Percentiles rank a stretch among this genome's conserved stretches.
Evolutionary conservation across 1,140 invertebrate genomes (phyloP).

Genomic region (Hyles vespertilio): DNA sequence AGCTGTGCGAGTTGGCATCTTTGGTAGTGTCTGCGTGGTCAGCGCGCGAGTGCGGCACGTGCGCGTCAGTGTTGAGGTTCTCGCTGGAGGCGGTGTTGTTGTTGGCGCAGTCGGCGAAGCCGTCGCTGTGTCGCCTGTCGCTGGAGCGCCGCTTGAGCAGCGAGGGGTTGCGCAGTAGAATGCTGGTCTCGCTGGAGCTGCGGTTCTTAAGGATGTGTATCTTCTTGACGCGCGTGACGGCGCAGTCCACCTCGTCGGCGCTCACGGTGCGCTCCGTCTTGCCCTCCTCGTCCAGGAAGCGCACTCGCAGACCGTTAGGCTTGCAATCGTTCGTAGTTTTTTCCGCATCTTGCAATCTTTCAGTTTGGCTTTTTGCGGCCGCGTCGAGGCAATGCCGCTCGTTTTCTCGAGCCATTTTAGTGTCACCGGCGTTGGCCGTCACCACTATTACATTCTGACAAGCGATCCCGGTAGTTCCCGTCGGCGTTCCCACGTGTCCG

Average conservation of each 20-base stretch:
- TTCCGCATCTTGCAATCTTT: constrained; percentile 53
- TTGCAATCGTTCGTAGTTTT: constrained; percentile 45
- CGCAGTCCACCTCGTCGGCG: constrained; percentile 63
- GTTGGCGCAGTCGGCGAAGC: constrained; percentile 45
- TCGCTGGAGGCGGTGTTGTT: constrained; percentile 68
- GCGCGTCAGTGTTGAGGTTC: constrained; percentile 49
- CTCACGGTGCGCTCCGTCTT: constrained; percentile 70
- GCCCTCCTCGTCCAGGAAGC: constrained; percentile 67
- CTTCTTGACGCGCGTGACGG: constrained; percentile 60
- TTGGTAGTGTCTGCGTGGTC: constrained; percentile 51
- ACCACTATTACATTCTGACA: constrained; percentile 47
- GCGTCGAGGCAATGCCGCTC: constrained; percentile 60
- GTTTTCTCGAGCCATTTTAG: constrained; percentile 67
- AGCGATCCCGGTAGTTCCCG: not conserved
- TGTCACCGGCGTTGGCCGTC: constrained; percentile 12
- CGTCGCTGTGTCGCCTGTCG: constrained; percentile 54
- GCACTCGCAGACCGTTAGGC: constrained; percentile 55
- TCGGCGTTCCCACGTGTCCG: constrained; percentile 17
- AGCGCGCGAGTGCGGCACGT: constrained; percentile 11
- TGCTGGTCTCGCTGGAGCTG: constrained; percentile 71
- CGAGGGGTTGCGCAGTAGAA: constrained; percentile 63
- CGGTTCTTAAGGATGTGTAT: constrained; percentile 72
- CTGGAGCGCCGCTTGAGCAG: constrained; percentile 56
- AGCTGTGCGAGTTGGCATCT: constrained; percentile 48
- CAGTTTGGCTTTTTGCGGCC: constrained; percentile 51